phyloP scores from a whole-genome alignment of 2,113 vertebrate genomes.

The Leuciscus idus region DNA sequence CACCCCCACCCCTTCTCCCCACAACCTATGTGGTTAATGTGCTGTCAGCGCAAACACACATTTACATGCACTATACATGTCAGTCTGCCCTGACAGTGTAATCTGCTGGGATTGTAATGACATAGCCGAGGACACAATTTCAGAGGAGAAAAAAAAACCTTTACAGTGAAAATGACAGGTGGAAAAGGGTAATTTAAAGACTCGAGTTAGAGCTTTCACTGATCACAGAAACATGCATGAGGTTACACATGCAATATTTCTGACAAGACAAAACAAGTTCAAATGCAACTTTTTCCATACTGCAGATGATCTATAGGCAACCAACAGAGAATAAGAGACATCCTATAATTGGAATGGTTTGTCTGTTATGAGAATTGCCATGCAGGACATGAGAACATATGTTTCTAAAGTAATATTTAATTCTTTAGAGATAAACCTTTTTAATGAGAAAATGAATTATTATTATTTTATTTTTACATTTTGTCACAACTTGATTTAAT shows the following conservation, averaged over 20 bases:
- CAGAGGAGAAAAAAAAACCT: background rate
- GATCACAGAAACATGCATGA: conserved; percentile 10
- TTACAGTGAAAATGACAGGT: background rate
- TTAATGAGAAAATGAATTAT: background rate
- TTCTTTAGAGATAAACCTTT: background rate
- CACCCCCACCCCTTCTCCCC: background rate
- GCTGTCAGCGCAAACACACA: background rate
- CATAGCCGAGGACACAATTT: background rate
- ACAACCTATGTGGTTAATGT: background rate
- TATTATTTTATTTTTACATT: too few species aligned
- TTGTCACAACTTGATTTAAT: too few species aligned
- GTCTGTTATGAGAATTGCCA: background rate
- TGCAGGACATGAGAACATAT: background rate
- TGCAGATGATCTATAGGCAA: background rate
- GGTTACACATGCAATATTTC: background rate
- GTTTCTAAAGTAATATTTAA: background rate
- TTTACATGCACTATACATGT: conserved; percentile 14
- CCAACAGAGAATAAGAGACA: background rate
- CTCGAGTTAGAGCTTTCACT: conserved; percentile 12
- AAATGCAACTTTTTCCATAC: background rate
- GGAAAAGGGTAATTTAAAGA: background rate
- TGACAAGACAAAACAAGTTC: conserved; percentile 11
- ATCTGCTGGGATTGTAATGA: conserved; percentile 19
- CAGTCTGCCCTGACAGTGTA: conserved; percentile 14
- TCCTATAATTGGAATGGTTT: background rate